Base-by-base conservation (phyloP, 2,888 invertebrate species). In the Allacma fusca region DNA sequence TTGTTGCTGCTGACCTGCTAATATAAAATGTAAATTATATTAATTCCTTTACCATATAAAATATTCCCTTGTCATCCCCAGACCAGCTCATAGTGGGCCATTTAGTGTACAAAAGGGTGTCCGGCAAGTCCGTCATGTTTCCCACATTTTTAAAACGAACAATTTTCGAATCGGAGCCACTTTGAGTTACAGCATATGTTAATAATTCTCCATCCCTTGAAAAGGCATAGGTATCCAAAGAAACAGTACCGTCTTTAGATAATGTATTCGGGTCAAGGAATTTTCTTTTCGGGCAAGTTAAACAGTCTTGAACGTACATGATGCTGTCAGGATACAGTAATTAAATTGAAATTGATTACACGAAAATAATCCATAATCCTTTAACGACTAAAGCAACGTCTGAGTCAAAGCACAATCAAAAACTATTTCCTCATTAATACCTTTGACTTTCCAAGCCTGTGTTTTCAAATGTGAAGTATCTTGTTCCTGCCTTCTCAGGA, bases 381-480 rank as follows among this genome's bases (percentile, higher is more conserved):
- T n/a, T n/a, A n/a, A n/a, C n/a, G n/a, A n/a, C n/a, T n/a, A n/a
- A n/a, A n/a, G n/a, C n/a, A n/a, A n/a, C n/a, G n/a, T n/a, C n/a
- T n/a, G n/a, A n/a, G n/a, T n/a, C n/a, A n/a, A n/a, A n/a, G n/a
- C n/a, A n/a, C n/a, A n/a, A n/a, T n/a, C n/a, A n/a, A n/a, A n/a
- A n/a, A n/a, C n/a, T n/a, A n/a, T n/a, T n/a, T n/a, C n/a, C n/a
- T n/a, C n/a, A n/a, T n/a, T n/a, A n/a, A n/a, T n/a, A 50, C 50
- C n/a, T 50, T 50, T 50, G 50, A 50, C 16, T 50, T n/a, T 50
- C 16, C 50, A 50, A 89, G 1, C 98, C 98, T 50, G 94, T 92
- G 86, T 99, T 99, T 89, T 93, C 92, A 85, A 91, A 93, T 87
- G 94, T 97, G 87, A 94, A 98, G 87, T 96, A 98, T 86, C 90